phyloP scores from a whole-genome alignment of 2,113 vertebrate species.

The Callocephalon fimbriatum region DNA sequence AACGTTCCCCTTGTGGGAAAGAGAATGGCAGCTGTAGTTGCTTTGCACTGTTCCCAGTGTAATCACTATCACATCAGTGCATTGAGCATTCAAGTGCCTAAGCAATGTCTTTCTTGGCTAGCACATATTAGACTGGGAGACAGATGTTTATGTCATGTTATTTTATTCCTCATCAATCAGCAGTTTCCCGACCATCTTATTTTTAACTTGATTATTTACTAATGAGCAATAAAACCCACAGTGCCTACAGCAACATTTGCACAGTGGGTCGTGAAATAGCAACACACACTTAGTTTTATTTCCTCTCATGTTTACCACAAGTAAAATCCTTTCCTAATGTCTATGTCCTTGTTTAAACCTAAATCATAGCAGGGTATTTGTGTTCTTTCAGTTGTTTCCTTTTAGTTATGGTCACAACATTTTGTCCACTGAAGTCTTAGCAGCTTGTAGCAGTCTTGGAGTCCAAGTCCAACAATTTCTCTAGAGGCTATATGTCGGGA shows the following conservation, averaged over 20 bases:
- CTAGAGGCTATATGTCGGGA: not conserved
- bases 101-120: slow-evolving; percentile 65
- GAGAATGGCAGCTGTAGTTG: slow-evolving; percentile 33
- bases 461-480: slow-evolving; percentile 1
- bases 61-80: slow-evolving; percentile 63
- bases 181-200: slow-evolving; percentile 69
- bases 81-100: slow-evolving; percentile 62
- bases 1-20: not conserved
- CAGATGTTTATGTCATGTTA: slow-evolving; percentile 70
- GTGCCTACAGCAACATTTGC: slow-evolving; percentile 58
- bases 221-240: slow-evolving; percentile 72
- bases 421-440: not conserved
- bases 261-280: slow-evolving; percentile 50
- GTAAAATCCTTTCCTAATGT: slow-evolving; percentile 32
- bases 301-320: slow-evolving; percentile 29
- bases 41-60: not conserved
- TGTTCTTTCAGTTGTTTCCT: not conserved
- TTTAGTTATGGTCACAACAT: slow-evolving; percentile 6
- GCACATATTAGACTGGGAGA: slow-evolving; percentile 59
- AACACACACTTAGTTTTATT: slow-evolving; percentile 42
- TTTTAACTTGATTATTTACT: slow-evolving; percentile 78
- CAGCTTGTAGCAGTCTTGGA: slow-evolving; percentile 12
- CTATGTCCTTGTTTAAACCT: slow-evolving; percentile 50
- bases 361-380: not conserved
- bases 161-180: slow-evolving; percentile 77